Evolutionary conservation across 2,797 vertebrate genomes (phyloP).

Genomic region (Netta rufina): DNA sequence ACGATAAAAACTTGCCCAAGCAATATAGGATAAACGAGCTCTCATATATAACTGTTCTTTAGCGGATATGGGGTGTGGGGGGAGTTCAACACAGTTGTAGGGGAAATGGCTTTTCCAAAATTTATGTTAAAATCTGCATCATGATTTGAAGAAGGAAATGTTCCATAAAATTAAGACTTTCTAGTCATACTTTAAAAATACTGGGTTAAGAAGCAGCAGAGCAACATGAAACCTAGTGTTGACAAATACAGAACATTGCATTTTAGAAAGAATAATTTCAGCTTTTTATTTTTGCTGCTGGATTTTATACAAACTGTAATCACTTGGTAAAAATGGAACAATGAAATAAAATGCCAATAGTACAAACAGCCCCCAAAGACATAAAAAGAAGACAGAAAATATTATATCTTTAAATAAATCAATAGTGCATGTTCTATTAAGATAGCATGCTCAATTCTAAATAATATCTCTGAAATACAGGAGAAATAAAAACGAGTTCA

Average conservation of each 20-base stretch:
- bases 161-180: constrained; percentile 2
- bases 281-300: background rate
- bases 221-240: background rate
- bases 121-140: background rate
- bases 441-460: background rate
- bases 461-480: background rate
- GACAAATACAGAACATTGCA: background rate
- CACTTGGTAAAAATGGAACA: background rate
- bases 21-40: background rate
- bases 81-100: background rate
- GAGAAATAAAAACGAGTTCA: background rate
- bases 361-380: background rate
- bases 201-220: background rate
- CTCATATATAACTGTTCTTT: background rate
- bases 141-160: background rate
- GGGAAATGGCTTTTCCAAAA: background rate
- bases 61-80: background rate
- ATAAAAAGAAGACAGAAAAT: background rate
- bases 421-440: background rate
- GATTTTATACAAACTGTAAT: constrained; percentile 6
- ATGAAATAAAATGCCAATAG: background rate
- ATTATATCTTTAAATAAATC: background rate
- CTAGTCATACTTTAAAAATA: background rate
- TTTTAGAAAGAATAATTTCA: background rate
- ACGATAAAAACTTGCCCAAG: background rate